Conservation (phyloP, 2,888 invertebrate genomes). For the Lypha dubia region DNA sequence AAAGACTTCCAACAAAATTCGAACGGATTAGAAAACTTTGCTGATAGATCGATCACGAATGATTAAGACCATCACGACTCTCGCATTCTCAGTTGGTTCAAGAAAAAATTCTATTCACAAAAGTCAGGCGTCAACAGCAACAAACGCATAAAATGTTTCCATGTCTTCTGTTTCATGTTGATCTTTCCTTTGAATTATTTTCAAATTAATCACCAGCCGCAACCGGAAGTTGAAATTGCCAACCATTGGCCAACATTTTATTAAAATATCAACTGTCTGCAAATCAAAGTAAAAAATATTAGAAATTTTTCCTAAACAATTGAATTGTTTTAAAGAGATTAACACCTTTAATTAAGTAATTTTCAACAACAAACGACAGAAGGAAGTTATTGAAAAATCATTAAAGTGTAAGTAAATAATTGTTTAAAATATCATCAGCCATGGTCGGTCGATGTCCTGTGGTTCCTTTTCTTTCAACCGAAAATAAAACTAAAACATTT, state of each 20-base stretch:
- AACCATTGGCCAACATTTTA: constrained; percentile 20
- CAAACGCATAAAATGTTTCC: neutral
- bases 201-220: neutral
- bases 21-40: too few species aligned
- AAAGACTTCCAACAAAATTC: too few species aligned
- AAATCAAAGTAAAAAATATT: constrained; percentile 8
- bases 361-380: constrained; percentile 27
- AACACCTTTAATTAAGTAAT: constrained; percentile 68
- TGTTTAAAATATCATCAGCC: constrained; percentile 49
- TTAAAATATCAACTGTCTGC: neutral
- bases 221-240: constrained; percentile 28
- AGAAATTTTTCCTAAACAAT: neutral
- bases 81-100: too few species aligned
- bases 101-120: too few species aligned
- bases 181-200: neutral
- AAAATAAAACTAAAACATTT: constrained; percentile 11
- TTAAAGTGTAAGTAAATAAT: constrained; percentile 56
- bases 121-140: neutral
- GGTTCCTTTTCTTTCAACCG: constrained; percentile 54
- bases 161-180: neutral
- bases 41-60: too few species aligned
- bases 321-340: constrained; percentile 30
- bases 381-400: constrained; percentile 67
- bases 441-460: constrained; percentile 65
- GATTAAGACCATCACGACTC: too few species aligned